Conservation (phyloP, 2,113 vertebrate species). For the Fregetta grallaria region DNA sequence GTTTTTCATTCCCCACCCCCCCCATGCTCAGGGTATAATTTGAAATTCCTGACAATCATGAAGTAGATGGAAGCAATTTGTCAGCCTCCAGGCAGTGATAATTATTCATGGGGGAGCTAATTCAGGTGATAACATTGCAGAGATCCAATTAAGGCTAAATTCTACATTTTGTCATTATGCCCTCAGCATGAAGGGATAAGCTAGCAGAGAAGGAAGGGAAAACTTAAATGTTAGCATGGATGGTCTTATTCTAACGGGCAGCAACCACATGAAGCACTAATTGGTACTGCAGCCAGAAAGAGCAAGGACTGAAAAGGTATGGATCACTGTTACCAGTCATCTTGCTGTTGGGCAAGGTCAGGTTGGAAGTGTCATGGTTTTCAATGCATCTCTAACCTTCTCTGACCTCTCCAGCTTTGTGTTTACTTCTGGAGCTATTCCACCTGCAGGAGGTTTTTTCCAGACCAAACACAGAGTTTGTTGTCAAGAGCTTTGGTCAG, state of each 20-base stretch:
- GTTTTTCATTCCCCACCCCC: neutral
- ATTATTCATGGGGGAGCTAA: constrained; percentile 62
- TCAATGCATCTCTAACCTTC: neutral
- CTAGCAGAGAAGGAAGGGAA: neutral
- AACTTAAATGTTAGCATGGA: neutral
- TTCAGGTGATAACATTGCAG: constrained; percentile 58
- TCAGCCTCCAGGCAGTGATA: constrained; percentile 45
- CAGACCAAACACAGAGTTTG: neutral
- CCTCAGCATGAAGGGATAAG: neutral
- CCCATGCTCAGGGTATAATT: neutral
- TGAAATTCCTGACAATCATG: constrained; percentile 20
- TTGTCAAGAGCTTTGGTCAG: neutral
- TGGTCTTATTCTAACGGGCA: neutral
- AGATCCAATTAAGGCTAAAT: constrained; percentile 65
- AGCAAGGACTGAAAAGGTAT: neutral
- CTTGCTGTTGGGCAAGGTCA: neutral
- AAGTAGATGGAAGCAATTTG: constrained; percentile 56
- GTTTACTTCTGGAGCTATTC: neutral
- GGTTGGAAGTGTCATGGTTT: neutral
- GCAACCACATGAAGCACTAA: neutral
- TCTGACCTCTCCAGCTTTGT: neutral
- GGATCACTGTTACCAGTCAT: neutral
- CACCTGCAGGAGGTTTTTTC: neutral
- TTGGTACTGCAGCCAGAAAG: neutral
- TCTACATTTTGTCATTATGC: constrained; percentile 43